Evolutionary conservation across 2,797 vertebrate genomes (phyloP).

Genomic region (Mastacembelus armatus): DNA sequence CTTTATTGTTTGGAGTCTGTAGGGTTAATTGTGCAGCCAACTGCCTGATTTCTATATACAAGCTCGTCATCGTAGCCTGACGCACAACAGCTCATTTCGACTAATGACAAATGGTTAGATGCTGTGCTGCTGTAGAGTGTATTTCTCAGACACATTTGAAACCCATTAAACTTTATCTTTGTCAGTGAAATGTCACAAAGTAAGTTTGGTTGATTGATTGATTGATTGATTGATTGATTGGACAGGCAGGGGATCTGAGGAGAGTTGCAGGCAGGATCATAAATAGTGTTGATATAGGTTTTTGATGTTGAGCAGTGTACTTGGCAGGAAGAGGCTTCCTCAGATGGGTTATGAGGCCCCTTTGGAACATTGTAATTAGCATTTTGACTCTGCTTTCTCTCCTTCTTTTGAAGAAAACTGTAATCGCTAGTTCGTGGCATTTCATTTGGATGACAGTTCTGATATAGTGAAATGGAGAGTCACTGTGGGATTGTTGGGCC

Average conservation of each 20-base stretch:
- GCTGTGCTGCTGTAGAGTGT: conserved; percentile 11
- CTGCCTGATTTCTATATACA: conserved; percentile 18
- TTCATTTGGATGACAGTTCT: conserved; percentile 54
- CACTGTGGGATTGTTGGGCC: conserved; percentile 69
- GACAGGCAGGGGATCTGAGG: conserved; percentile 14
- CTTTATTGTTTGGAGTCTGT: conserved; percentile 34
- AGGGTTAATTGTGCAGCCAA: conserved; percentile 42
- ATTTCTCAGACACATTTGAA: conserved; percentile 25
- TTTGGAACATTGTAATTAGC: conserved; percentile 54
- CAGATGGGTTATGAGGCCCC: conserved; percentile 28
- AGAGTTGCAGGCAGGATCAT: conserved; percentile 19
- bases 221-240: conserved; percentile 48
- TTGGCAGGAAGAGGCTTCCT: conserved; percentile 38
- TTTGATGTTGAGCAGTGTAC: conserved; percentile 55
- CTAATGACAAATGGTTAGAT: conserved; percentile 29
- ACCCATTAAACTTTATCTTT: conserved; percentile 32
- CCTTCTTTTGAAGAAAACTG: conserved; percentile 37
- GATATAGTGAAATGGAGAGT: conserved; percentile 58
- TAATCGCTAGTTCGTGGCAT: conserved; percentile 61
- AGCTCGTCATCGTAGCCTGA: conserved; percentile 30
- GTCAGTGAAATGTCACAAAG: conserved; percentile 38
- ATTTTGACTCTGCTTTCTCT: conserved; percentile 49
- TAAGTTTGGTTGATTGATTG: conserved; percentile 35
- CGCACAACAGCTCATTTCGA: conserved; percentile 21
- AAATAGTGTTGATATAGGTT: conserved; percentile 16